Evolutionary conservation across 2,797 vertebrate genomes (phyloP), one percentile per base, ranked within the genome.

Genomic region (Selene dorsalis): DNA sequence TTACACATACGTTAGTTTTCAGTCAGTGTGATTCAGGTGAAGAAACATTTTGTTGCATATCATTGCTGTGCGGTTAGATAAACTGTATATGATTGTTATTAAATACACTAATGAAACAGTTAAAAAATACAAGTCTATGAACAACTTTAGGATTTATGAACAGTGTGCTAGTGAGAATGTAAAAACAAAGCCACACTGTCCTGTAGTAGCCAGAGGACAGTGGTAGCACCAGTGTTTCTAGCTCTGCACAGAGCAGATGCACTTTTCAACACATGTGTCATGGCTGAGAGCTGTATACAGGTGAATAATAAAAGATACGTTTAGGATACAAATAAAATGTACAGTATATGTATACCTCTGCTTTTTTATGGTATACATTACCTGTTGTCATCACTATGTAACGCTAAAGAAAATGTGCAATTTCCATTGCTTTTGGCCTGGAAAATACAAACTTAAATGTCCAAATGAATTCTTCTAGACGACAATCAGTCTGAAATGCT

Each of bases 141-240:
- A 75, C 17, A 50, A 22, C 30, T 39, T 32, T 11, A 24, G 17
- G 47, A 30, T 64, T 16, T 26, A 20, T 2, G 22, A 39, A 63
- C 57, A 13, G 24, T 41, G 17, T 28, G 30, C 47, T 12, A 4
- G 6, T 52, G 7, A 66, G 59, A 26, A 16, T 60, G 43, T 53
- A 69, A 63, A 69, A 20, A 14, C 2, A 13, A 71, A 63, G 50
- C 22, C 20, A 62, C 18, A 75, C 66, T 4, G 58, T 32, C 58
- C 58, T 62, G 59, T 61, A 45, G 41, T 26, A 72, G 69, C 60
- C 57, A 64, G 48, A 53, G n/a, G 41, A 71, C 71, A 82, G 57
- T 1, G 4, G 52, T 30, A 84, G 75, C 82, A 77, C 77, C 84
- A 38, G 32, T 68, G 57, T 71, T 65, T 68, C 56, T 39, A 65